phyloP scores from a whole-genome alignment of 2,888 invertebrate species.

The Agrochola macilenta region DNA sequence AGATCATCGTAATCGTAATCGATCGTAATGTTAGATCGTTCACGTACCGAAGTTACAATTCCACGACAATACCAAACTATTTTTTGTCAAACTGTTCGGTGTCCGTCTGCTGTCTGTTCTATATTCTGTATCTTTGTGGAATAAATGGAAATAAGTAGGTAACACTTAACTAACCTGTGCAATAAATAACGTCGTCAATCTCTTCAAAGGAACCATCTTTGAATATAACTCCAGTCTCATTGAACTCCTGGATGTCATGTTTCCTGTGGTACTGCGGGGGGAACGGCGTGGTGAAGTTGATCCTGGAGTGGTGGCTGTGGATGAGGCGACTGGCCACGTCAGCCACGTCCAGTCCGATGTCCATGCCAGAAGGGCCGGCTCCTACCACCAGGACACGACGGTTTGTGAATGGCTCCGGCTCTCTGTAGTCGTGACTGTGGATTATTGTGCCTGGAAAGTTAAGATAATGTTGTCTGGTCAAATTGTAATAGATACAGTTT shows the following conservation, averaged over 20 bases:
- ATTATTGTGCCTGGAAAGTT: conserved; percentile 88
- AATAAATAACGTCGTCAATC: conserved; percentile 93
- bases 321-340: conserved; percentile 83
- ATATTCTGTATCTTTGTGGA: not conserved
- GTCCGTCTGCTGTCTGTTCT: too few relatives aligned
- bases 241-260: conserved; percentile 88
- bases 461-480: not conserved
- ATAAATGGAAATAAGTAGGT: not conserved
- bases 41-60: not conserved
- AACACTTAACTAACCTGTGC: conserved; percentile 90
- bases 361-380: conserved; percentile 93
- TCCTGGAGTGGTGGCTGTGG: conserved; percentile 88
- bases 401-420: conserved; percentile 90
- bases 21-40: not conserved
- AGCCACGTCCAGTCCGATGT: conserved; percentile 92
- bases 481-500: not conserved
- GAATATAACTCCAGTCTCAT: conserved; percentile 89
- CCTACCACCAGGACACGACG: conserved; percentile 92
- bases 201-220: conserved; percentile 91
- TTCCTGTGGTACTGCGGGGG: conserved; percentile 88
- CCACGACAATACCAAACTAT: not conserved
- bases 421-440: conserved; percentile 94
- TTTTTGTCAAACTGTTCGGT: too few relatives aligned
- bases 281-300: conserved; percentile 81
- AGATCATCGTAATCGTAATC: too few relatives aligned